Percentiles rank a stretch among this genome's conserved stretches.
Evolutionary conservation across 2,797 vertebrate species (phyloP).

Genomic region (Coreius guichenoti): DNA sequence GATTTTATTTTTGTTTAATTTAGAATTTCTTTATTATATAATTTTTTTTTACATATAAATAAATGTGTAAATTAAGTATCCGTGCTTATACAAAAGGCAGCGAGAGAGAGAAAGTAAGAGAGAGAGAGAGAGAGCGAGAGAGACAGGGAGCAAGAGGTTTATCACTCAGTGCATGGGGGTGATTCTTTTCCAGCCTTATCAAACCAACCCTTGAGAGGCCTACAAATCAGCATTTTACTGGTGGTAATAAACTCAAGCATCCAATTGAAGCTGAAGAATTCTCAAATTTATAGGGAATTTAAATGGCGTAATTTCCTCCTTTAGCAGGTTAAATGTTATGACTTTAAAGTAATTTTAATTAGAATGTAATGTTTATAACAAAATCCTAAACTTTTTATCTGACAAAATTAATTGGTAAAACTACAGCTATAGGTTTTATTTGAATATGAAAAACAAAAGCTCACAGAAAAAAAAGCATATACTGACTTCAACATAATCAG

Average conservation of each 20-base stretch:
- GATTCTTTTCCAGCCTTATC: slow-evolving; percentile 78
- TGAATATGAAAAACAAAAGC: too few species aligned
- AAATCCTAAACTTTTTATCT: too few species aligned
- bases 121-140: slow-evolving; percentile 54
- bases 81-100: slow-evolving; percentile 38
- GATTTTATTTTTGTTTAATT: slow-evolving; percentile 73
- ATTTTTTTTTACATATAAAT: slow-evolving; percentile 8
- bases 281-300: slow-evolving; percentile 80
- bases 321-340: slow-evolving; percentile 69
- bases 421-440: too few species aligned
- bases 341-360: slow-evolving; percentile 68
- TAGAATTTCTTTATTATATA: slow-evolving; percentile 42
- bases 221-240: slow-evolving; percentile 84
- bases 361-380: slow-evolving; percentile 64
- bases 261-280: slow-evolving; percentile 78
- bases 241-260: slow-evolving; percentile 79
- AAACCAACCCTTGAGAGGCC: slow-evolving; percentile 77
- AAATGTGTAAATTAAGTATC: not conserved
- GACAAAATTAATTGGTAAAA: too few species aligned
- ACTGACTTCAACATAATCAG: too few species aligned
- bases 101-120: not conserved
- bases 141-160: slow-evolving; percentile 51
- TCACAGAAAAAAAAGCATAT: too few species aligned
- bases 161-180: slow-evolving; percentile 68
- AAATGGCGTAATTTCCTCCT: slow-evolving; percentile 75